Evolutionary conservation across 1,140 invertebrate species (phyloP).

Genomic region (Chymomyza costata): DNA sequence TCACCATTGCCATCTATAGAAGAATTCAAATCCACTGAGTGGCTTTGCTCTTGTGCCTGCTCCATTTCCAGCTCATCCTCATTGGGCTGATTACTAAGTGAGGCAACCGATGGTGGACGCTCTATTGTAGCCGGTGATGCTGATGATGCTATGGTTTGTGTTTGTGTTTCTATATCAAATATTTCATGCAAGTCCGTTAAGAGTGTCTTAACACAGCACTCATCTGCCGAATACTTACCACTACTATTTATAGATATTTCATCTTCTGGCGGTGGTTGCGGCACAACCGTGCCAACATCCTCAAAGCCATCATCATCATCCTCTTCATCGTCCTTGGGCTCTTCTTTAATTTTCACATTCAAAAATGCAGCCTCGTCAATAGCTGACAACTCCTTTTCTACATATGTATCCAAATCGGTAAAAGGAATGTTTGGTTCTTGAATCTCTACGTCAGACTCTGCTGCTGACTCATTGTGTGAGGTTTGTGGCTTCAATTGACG

Average conservation of each 20-base stretch:
- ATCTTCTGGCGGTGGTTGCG: constrained; percentile 54
- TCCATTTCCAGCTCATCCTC: constrained; percentile 77
- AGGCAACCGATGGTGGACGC: constrained; percentile 56
- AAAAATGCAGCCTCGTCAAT: constrained; percentile 46
- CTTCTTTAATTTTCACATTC: constrained; percentile 71
- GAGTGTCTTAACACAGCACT: too few relatives aligned
- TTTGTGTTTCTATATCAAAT: constrained; percentile 64
- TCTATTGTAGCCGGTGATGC: constrained; percentile 56
- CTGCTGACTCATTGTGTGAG: constrained; percentile 65
- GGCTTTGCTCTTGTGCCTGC: constrained; percentile 59
- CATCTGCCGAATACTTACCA: too few relatives aligned
- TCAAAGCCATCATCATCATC: constrained; percentile 78
- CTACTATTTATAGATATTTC: constrained; percentile 69
- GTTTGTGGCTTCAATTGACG: background rate
- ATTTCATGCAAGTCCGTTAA: too few relatives aligned
- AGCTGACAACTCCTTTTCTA: constrained; percentile 63
- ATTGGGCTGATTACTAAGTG: constrained; percentile 38
- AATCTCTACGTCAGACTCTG: constrained; percentile 73
- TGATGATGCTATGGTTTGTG: constrained; percentile 64
- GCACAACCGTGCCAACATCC: constrained; percentile 75
- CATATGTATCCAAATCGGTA: constrained; percentile 76
- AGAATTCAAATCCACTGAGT: constrained; percentile 12
- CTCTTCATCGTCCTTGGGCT: constrained; percentile 67
- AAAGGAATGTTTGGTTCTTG: constrained; percentile 74
- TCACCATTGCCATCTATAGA: constrained; percentile 85